Base-by-base conservation (phyloP, 53 echinoderm and acorn worm species). In the Echinarachnius parma region DNA sequence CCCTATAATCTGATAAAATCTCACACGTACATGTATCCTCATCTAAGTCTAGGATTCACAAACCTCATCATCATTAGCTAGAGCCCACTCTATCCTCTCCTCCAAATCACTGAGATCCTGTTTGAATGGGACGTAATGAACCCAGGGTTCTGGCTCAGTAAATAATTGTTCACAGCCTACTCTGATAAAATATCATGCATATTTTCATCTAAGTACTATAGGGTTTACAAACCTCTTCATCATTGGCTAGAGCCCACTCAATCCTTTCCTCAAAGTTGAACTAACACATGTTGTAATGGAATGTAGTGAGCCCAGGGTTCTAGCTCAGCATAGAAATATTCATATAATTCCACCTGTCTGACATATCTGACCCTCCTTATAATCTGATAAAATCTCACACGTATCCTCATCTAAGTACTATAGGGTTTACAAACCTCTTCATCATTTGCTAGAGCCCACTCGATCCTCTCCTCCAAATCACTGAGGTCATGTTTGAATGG, bases 211-310 rank as follows among this genome's bases (percentile, higher is more conserved):
- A n/a, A n/a, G n/a, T n/a, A n/a, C n/a, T n/a, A n/a, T n/a, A n/a
- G n/a, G n/a, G n/a, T 23, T 5, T 21, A 15, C 76, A 42, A 24
- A 94, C 94, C 87, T 85, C 77, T 15, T 84, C 82, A 82, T 95
- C 95, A 76, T 95, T 83, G 22, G 78, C 61, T 61, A 83, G 61
- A 14, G 95, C 95, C 95, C 95, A 95, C 19, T 58, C 58, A n/a
- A 95, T 84, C 81, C 83, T 95, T 48, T 95, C 95, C 46, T 84
- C 84, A 3, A 95, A 46, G 48, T 95, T n/a, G n/a, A n/a, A n/a
- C n/a, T n/a, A n/a, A n/a, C n/a, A n/a, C 82, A 52, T 86, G 75
- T 34, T 82, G 78, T 37, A 82, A 90, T 25, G 90, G 86, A 21
- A 91, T 83, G 61, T 83, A 91, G 75, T 91, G 91, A 7, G 75